Conservation (phyloP, 2,797 vertebrate genomes). For the Lepus townsendii region DNA sequence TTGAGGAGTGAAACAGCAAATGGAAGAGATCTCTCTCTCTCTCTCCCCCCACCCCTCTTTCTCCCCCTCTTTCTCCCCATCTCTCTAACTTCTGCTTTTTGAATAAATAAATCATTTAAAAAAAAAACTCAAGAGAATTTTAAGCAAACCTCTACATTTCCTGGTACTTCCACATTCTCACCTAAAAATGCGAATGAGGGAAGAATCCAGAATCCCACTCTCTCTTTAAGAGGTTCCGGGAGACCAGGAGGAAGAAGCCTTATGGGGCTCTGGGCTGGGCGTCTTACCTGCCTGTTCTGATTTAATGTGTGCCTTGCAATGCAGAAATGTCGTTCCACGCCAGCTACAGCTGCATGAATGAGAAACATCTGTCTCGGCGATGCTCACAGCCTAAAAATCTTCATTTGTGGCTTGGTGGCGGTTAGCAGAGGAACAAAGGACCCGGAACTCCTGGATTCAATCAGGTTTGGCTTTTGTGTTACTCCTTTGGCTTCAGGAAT, state of each 20-base stretch:
- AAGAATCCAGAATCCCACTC: too few species aligned
- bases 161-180: fast-evolving
- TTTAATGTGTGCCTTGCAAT: background rate
- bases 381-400: conserved; percentile 22
- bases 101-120: too few species aligned
- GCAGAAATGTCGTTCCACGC: background rate
- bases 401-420: background rate
- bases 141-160: background rate
- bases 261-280: background rate
- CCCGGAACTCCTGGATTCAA: conserved; percentile 12
- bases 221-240: background rate
- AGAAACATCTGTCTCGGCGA: background rate
- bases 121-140: background rate
- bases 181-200: background rate
- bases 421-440: conserved; percentile 41
- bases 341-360: background rate
- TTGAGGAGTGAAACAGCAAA: too few species aligned
- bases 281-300: background rate
- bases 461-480: background rate
- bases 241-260: background rate
- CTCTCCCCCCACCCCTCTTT: too few species aligned
- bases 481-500: background rate
- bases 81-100: too few species aligned
- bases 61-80: too few species aligned
- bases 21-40: too few species aligned